These are phyloP conservation scores for Zootermopsis nevadensis DNA, from an alignment of 2,888 invertebrate species.

Conservation along the genomic window DNA sequence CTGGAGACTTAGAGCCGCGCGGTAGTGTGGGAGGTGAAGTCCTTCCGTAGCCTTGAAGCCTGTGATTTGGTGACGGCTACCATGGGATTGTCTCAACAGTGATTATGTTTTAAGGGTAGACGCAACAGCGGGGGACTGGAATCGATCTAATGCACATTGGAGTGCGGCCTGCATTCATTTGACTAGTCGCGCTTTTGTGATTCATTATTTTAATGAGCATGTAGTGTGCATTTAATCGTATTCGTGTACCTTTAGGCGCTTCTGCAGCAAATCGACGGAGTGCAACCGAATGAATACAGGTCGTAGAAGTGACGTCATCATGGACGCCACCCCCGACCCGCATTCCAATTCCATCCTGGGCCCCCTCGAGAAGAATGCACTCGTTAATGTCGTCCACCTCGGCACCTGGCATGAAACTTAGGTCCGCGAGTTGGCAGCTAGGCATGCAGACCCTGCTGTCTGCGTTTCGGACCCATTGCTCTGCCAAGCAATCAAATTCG, in stretches of 20 bases:
- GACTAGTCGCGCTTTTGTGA: too few species aligned
- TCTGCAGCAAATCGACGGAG: background rate
- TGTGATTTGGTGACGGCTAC: too few species aligned
- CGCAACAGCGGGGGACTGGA: too few species aligned
- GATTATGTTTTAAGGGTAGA: too few species aligned
- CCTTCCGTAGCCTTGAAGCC: too few species aligned
- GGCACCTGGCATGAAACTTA: background rate
- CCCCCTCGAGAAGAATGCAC: background rate
- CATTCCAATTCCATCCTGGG: background rate
- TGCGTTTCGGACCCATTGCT: background rate
- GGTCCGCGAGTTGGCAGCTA: constrained; percentile 2
- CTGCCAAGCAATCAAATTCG: background rate
- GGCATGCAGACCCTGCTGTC: background rate
- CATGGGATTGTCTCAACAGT: too few species aligned
- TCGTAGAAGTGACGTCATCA: background rate
- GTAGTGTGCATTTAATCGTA: background rate
- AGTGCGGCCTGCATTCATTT: too few species aligned
- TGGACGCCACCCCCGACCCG: background rate
- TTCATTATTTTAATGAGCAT: background rate
- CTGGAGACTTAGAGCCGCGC: too few species aligned
- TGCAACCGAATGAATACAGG: background rate
- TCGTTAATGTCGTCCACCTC: background rate
- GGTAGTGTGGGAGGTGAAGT: too few species aligned
- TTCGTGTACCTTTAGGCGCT: background rate
- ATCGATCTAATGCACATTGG: too few species aligned